Evolutionary conservation across 2,113 vertebrate species (phyloP), one percentile per base, ranked within the genome.

Genomic region (Panthera tigris): DNA sequence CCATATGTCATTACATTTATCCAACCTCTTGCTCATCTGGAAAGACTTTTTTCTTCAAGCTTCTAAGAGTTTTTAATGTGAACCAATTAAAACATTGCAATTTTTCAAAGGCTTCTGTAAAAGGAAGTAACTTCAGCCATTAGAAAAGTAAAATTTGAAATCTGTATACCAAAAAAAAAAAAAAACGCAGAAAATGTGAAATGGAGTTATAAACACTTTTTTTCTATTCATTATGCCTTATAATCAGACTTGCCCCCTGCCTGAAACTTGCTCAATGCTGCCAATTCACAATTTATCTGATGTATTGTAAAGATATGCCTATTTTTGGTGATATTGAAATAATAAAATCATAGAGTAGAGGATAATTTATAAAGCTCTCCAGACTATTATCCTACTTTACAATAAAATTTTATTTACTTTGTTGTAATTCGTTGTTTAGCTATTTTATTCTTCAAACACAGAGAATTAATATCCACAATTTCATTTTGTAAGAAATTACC

Each of bases 1-100:
- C 98, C 97, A 98, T 98, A 98, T 98, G 98, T 96, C 98, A 98
- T 98, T 98, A 97, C 98, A 98, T 97, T 98, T 98, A 98, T 98
- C 94, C 97, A 98, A 98, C 97, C 97, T 98, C 97, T 98, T 97
- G 97, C 98, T 98, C 98, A 98, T 98, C 97, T 98, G 97, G 97
- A 98, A 98, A 98, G 96, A 98, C 96, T 91, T 97, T 98, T 97
- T 97, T 88, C 92, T 94, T 96, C 69, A 83, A 94, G 97, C 81
- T 97, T 98, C 93, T 96, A 93, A 97, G 94, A 97, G 94, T 89
- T 69, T 98, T 98, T 96, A 96, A 97, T 97, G 91, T 91, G 94
- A 98, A 96, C 96, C 97, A 97, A 97, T 96, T 97, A 97, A 97
- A 97, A 93, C 89, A 94, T 48, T 96, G 78, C 95, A 95, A 89